phyloP scores from a whole-genome alignment of 2,113 vertebrate genomes.

The Mustela nigripes region DNA sequence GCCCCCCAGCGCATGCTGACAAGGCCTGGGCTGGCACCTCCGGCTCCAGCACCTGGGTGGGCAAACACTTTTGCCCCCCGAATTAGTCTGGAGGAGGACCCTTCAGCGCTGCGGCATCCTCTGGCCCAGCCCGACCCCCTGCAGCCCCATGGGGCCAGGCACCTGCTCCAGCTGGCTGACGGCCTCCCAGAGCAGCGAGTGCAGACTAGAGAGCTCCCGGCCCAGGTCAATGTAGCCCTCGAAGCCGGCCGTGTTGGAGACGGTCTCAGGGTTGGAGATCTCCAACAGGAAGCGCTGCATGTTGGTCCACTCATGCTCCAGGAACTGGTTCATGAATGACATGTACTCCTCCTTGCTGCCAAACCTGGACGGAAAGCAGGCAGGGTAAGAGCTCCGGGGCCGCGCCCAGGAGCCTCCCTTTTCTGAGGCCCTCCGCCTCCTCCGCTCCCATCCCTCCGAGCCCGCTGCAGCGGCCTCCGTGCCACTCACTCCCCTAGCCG shows the following conservation, averaged over 20 bases:
- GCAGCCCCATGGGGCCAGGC: not conserved
- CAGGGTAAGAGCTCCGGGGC: not conserved
- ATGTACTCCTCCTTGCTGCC: slow-evolving; percentile 99
- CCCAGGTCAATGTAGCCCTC: slow-evolving; percentile 99
- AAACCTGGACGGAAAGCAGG: slow-evolving; percentile 88
- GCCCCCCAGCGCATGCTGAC: fast-evolving
- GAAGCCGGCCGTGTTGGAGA: slow-evolving; percentile 97
- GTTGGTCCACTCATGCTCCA: slow-evolving; percentile 98
- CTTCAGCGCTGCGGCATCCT: not conserved
- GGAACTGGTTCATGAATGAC: slow-evolving; percentile 99
- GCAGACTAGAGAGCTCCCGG: slow-evolving; percentile 96
- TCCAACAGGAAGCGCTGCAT: slow-evolving; percentile 98
- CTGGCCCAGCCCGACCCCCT: not conserved
- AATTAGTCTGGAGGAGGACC: too few species aligned
- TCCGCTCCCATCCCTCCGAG: fast-evolving
- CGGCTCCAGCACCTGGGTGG: fast-evolving
- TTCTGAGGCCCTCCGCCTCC: not conserved
- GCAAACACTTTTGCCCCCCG: fast-evolving
- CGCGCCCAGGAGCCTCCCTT: fast-evolving
- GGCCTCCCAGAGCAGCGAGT: slow-evolving; percentile 96
- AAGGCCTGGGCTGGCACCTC: not conserved
- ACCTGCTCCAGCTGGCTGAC: slow-evolving; percentile 97
- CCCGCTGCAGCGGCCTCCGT: not conserved
- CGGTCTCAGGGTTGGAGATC: slow-evolving; percentile 98
- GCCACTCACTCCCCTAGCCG: too few species aligned